Conservation (phyloP, 2,888 invertebrate genomes). For the Idaea straminata region DNA sequence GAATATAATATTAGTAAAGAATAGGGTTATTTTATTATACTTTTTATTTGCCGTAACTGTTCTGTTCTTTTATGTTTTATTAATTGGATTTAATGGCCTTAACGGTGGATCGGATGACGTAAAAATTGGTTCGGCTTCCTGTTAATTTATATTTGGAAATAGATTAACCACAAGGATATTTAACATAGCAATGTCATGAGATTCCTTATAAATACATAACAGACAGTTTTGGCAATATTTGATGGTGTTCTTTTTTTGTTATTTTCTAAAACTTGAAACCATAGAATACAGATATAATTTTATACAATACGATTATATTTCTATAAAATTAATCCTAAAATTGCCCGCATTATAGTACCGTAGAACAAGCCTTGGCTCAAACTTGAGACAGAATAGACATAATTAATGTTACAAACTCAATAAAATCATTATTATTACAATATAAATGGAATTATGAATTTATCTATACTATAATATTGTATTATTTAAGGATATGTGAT, state of each 20-base stretch:
- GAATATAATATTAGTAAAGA: background rate
- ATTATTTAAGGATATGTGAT: conserved; percentile 46
- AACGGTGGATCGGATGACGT: background rate
- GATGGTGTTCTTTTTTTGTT: background rate
- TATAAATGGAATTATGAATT: conserved; percentile 40
- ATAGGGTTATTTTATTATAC: background rate
- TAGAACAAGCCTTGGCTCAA: conserved; percentile 35
- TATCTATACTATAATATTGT: conserved; percentile 39
- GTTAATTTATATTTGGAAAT: background rate
- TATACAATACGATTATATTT: background rate
- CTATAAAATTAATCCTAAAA: conserved; percentile 26
- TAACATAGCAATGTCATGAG: conserved; percentile 18
- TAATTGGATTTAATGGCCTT: too few relatives aligned
- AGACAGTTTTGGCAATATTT: conserved; percentile 8
- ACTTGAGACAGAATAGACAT: conserved; percentile 19
- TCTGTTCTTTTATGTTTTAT: background rate
- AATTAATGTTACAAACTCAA: conserved; percentile 18
- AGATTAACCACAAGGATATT: background rate
- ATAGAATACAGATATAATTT: background rate
- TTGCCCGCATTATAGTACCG: conserved; percentile 27
- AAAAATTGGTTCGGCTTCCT: background rate
- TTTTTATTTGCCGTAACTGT: background rate
- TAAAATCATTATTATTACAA: conserved; percentile 17
- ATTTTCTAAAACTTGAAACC: background rate
- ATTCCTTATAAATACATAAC: conserved; percentile 23